Conservation (phyloP, 2,888 invertebrate genomes). For the Cyclophora punctaria region DNA sequence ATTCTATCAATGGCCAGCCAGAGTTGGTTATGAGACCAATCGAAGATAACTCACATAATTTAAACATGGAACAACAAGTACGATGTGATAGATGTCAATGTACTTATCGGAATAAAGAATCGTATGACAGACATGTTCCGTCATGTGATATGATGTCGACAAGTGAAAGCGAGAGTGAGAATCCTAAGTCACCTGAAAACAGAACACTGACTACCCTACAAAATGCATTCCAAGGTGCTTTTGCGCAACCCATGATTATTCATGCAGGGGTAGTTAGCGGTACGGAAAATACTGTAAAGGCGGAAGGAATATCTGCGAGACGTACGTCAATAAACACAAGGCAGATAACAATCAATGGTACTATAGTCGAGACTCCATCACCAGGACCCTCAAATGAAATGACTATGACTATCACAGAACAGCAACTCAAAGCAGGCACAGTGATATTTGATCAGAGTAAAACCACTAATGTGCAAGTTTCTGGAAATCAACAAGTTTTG, state of each 20-base stretch:
- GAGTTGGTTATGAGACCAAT: constrained; percentile 64
- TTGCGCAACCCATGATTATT: constrained; percentile 69
- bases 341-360: constrained; percentile 71
- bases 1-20: constrained; percentile 65
- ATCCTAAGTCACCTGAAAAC: constrained; percentile 72
- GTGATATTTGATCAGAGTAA: constrained; percentile 68
- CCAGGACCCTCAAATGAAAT: constrained; percentile 68
- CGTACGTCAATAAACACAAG: constrained; percentile 69
- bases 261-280: constrained; percentile 66
- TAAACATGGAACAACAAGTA: constrained; percentile 81
- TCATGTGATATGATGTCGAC: constrained; percentile 86
- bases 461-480: constrained; percentile 64
- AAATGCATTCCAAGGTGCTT: constrained; percentile 68
- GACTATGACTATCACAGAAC: constrained; percentile 69
- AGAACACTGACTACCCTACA: constrained; percentile 67
- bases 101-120: constrained; percentile 87
- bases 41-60: constrained; percentile 48
- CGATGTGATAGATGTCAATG: constrained; percentile 92
- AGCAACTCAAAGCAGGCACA: constrained; percentile 68
- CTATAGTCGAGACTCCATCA: constrained; percentile 71
- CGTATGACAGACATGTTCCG: constrained; percentile 85
- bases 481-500: constrained; percentile 59
- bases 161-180: constrained; percentile 88
- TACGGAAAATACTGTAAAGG: constrained; percentile 61
- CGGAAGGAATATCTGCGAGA: constrained; percentile 65